Percentiles rank a stretch among this genome's conserved stretches.
Evolutionary conservation across 2,888 invertebrate species (phyloP).

Genomic region (Mesochorus sp.): DNA sequence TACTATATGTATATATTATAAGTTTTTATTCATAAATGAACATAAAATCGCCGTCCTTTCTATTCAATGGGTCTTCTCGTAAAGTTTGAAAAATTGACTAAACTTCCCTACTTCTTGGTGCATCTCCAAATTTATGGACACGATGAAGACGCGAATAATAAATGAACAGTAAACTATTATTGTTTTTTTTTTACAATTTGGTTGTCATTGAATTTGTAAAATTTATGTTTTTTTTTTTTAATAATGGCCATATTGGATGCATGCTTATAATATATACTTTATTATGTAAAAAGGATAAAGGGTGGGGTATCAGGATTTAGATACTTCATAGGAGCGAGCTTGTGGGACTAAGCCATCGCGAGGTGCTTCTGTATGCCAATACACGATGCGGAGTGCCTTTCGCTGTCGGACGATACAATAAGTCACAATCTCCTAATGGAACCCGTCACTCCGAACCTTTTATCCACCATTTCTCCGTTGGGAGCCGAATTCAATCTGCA

Average conservation of each 20-base stretch:
- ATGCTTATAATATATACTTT: conserved; percentile 15
- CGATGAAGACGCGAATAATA: no score
- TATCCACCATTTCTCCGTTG: conserved; percentile 59
- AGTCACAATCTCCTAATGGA: conserved; percentile 78
- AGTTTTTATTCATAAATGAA: no score
- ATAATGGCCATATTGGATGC: conserved; percentile 2
- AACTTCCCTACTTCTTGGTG: no score
- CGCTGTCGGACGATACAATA: conserved; percentile 74
- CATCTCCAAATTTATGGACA: no score
- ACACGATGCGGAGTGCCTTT: conserved; percentile 72
- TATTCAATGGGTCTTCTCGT: no score
- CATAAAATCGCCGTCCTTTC: not conserved
- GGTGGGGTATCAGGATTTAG: conserved; percentile 34
- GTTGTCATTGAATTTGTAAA: conserved; percentile 9
- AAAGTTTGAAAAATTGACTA: no score
- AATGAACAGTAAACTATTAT: no score
- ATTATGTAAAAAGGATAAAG: conserved; percentile 10
- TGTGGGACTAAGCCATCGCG: conserved; percentile 45
- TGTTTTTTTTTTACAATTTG: no score
- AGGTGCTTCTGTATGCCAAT: conserved; percentile 52
- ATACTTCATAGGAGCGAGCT: conserved; percentile 28
- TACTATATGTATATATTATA: not conserved
- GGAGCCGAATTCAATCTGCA: conserved; percentile 77
- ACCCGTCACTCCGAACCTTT: conserved; percentile 70
- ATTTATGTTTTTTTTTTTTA: not conserved